Percentiles rank a stretch among this genome's conserved stretches.
Conservation (phyloP, 2,797 vertebrate species). For the Peromyscus melanophrys region DNA sequence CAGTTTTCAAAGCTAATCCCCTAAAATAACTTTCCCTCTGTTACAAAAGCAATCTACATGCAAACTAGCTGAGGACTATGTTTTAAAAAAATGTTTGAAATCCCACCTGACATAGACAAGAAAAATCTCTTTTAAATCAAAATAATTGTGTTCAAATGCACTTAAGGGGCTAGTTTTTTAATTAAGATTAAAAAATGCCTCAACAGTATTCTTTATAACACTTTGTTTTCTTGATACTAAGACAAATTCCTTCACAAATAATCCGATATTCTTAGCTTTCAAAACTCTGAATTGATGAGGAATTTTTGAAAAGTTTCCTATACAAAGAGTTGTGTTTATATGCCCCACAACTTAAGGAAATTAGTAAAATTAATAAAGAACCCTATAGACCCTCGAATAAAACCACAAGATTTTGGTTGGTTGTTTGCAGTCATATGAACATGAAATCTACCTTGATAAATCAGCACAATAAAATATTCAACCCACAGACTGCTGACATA, state of each 20-base stretch:
- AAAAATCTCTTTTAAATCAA: not conserved
- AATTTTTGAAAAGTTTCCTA: not conserved
- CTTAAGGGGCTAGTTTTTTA: conserved; percentile 13
- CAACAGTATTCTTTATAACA: conserved; percentile 33
- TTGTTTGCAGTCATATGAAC: not conserved
- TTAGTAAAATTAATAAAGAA: not conserved
- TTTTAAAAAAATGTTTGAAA: conserved; percentile 29
- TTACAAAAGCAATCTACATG: not conserved
- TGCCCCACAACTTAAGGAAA: not conserved
- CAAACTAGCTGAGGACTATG: not conserved
- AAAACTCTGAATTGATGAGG: not conserved
- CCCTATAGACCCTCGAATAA: not conserved
- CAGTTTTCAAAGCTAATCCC: conserved; percentile 36
- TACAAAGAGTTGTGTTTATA: not conserved
- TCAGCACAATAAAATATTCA: conserved; percentile 32
- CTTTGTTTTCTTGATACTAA: conserved; percentile 10
- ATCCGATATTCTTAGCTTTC: conserved; percentile 41
- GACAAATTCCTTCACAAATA: conserved; percentile 30
- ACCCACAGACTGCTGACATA: conserved; percentile 1
- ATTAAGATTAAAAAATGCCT: conserved; percentile 2
- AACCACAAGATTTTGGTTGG: not conserved
- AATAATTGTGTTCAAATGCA: conserved; percentile 9
- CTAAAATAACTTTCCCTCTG: conserved; percentile 6
- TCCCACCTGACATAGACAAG: not conserved
- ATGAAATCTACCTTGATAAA: conserved; percentile 19